Evolutionary conservation across 2,888 invertebrate genomes (phyloP), one percentile per base, ranked within the genome.

Genomic region (Myathropa florea): DNA sequence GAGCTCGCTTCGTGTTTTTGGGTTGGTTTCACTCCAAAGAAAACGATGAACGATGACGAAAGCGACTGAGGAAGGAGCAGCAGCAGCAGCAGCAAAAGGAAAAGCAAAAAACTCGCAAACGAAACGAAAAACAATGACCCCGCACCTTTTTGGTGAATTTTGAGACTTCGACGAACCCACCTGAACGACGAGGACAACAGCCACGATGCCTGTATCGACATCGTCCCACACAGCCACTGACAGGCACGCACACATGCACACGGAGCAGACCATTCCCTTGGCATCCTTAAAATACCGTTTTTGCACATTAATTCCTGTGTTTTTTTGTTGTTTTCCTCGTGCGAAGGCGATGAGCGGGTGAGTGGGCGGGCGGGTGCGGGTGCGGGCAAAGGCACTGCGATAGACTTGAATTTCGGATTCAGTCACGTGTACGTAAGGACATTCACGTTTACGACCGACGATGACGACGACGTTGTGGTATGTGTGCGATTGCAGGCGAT

Each of bases 381-480:
- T 21, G n/a, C 24, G 59, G 21, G 60, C 30, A 33, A 60, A n/a
- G 30, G 63, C 28, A 3, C 59, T 33, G 28, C 33, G 55, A 55
- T 84, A 75, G 75, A 80, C 83, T 80, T 75, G 46, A 80, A 76
- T 80, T 80, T 76, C 30, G 46, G 80, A 60, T 81, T 84, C 84
- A 71, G 60, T 81, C 81, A 81, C 67, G 76, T 67, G 79, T 55
- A 79, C 60, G 59, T 76, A 70, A 83, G 71, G 78, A 39, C 67
- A 83, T 78, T 63, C 46, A 65, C 72, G 53, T 82, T 76, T 60
- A 59, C 70, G 63, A 57, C 57, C 57, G 39, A 24, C 70, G 30
- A 55, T 63, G 46, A 46, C 46, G 46, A 46, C 46, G 46, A 18
- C 21, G 18, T 6, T n/a, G 21, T 24, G 6, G 14, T 61, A 9